Conservation (phyloP, 2,888 invertebrate genomes). For the Drosophila melanocephala region DNA sequence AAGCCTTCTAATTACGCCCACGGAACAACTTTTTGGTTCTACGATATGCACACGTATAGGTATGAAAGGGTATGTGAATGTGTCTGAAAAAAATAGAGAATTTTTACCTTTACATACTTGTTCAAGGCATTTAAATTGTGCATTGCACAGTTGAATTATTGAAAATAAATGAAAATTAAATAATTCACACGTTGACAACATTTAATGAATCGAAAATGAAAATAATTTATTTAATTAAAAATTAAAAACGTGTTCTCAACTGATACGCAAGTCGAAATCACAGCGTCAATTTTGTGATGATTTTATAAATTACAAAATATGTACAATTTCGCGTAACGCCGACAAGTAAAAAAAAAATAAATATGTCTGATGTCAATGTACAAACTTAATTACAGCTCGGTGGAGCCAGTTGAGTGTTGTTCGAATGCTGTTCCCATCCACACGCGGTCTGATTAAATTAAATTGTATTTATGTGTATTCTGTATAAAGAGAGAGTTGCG, state of each 20-base stretch:
- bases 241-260: slow-evolving; percentile 66
- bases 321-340: slow-evolving; percentile 2
- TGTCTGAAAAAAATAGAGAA: not conserved
- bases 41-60: slow-evolving; percentile 15
- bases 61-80: not conserved
- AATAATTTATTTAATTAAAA: slow-evolving; percentile 79
- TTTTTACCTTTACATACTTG: not conserved
- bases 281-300: slow-evolving; percentile 14
- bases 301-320: slow-evolving; percentile 45
- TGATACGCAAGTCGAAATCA: slow-evolving; percentile 8
- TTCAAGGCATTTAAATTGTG: not conserved
- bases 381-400: slow-evolving; percentile 69
- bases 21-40: slow-evolving; percentile 55
- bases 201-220: slow-evolving; percentile 50
- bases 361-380: slow-evolving; percentile 39
- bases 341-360: slow-evolving; percentile 23
- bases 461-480: slow-evolving; percentile 55
- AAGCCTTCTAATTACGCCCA: slow-evolving; percentile 78
- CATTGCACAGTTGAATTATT: slow-evolving; percentile 23
- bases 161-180: slow-evolving; percentile 34
- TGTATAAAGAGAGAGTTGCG: slow-evolving; percentile 1
- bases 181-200: slow-evolving; percentile 43
- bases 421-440: slow-evolving; percentile 9
- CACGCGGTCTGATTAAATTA: slow-evolving; percentile 56
- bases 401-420: slow-evolving; percentile 13